Evolutionary conservation across 2,113 vertebrate species (phyloP).

Genomic region (Felis chaus): DNA sequence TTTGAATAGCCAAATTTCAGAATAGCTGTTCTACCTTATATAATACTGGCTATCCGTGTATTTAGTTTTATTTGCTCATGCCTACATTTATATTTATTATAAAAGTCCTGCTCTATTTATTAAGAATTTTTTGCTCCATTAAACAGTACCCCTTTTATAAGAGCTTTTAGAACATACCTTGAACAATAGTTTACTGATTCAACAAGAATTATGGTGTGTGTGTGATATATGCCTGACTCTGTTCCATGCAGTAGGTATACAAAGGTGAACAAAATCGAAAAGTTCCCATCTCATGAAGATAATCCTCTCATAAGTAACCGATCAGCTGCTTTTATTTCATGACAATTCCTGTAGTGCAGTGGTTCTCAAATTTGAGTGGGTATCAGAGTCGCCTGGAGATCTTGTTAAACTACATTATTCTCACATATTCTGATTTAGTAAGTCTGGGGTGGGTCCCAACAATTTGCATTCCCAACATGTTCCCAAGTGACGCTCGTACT

Average conservation of each 20-base stretch:
- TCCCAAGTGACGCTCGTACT: not conserved
- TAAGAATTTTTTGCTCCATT: not conserved
- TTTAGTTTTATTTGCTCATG: not conserved
- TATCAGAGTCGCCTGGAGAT: not conserved
- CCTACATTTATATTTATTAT: not conserved
- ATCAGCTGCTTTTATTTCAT: not conserved
- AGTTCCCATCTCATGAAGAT: not conserved
- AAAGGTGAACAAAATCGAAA: not conserved
- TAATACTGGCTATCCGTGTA: not conserved
- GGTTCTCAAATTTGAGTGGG: not conserved
- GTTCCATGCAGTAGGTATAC: not conserved
- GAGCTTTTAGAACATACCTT: not conserved
- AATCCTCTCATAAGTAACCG: not conserved
- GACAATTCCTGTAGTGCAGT: not conserved
- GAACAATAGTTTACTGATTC: not conserved
- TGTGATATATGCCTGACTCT: not conserved
- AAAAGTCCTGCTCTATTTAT: not conserved
- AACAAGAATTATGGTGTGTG: not conserved
- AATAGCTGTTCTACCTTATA: not conserved
- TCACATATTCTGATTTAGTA: not conserved
- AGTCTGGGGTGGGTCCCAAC: not conserved
- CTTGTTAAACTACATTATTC: not conserved
- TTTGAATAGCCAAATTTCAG: not conserved
- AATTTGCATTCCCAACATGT: not conserved
- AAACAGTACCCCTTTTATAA: not conserved